Conservation (phyloP, 2,888 invertebrate genomes). For the Fragum fragum region DNA sequence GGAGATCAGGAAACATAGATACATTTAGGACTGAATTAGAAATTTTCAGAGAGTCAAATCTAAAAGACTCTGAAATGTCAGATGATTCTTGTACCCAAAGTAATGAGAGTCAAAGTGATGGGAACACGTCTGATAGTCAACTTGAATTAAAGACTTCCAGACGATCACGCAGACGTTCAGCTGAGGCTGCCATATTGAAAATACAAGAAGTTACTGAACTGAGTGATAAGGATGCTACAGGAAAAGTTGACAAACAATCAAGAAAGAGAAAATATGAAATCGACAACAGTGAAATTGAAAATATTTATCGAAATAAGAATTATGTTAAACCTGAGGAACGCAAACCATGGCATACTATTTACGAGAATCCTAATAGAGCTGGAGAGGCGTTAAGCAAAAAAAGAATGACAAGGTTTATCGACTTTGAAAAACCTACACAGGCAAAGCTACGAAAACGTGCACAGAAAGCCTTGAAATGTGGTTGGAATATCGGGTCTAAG, state of each 20-base stretch:
- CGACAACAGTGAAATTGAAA: slow-evolving; percentile 62
- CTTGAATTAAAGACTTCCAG: neutral
- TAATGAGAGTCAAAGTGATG: neutral
- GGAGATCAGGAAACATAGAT: neutral
- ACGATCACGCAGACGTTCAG: slow-evolving; percentile 34
- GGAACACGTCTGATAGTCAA: neutral
- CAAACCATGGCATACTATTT: slow-evolving; percentile 77
- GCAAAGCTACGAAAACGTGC: slow-evolving; percentile 70
- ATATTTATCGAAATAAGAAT: slow-evolving; percentile 77
- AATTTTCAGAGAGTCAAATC: neutral
- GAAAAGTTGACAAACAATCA: slow-evolving; percentile 10
- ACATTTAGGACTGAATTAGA: neutral
- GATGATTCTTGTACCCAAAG: neutral
- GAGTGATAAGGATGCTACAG: neutral
- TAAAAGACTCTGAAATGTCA: neutral
- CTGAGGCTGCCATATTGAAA: slow-evolving; percentile 42
- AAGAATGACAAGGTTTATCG: slow-evolving; percentile 64
- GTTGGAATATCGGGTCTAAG: slow-evolving; percentile 69
- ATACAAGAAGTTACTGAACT: slow-evolving; percentile 18
- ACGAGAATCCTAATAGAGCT: slow-evolving; percentile 68
- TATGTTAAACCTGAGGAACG: slow-evolving; percentile 73
- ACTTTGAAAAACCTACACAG: slow-evolving; percentile 72
- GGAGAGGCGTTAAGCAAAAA: slow-evolving; percentile 64
- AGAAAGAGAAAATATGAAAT: slow-evolving; percentile 48
- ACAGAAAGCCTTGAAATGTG: slow-evolving; percentile 74